These are phyloP conservation scores for Hesperophylax magnus DNA, from an alignment of 1,140 invertebrate genomes.

Conservation along the genomic window DNA sequence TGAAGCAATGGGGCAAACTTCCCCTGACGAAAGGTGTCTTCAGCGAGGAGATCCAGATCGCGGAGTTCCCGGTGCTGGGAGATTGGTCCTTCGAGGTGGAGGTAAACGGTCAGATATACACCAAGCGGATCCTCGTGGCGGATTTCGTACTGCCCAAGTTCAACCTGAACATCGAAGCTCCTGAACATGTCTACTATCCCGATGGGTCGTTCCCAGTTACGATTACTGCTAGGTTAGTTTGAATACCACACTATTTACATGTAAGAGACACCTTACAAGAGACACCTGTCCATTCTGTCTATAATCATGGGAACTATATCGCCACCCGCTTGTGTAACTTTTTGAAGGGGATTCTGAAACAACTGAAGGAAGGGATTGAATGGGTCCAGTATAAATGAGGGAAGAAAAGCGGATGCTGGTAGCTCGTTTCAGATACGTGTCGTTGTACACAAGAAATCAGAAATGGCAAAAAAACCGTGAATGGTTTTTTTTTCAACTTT, in stretches of 20 bases:
- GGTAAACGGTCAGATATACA: slow-evolving; percentile 75
- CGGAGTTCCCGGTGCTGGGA: slow-evolving; percentile 90
- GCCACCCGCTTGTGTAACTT: too few species aligned
- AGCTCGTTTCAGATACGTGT: too few species aligned
- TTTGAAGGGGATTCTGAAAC: too few species aligned
- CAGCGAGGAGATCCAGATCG: slow-evolving; percentile 83
- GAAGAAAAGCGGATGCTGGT: too few species aligned
- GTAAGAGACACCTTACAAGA: not conserved
- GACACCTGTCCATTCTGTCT: too few species aligned
- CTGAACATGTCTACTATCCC: slow-evolving; percentile 85
- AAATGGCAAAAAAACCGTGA: too few species aligned
- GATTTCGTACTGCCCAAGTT: slow-evolving; percentile 96
- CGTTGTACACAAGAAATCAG: too few species aligned
- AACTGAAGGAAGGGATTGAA: too few species aligned
- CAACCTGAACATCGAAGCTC: slow-evolving; percentile 85
- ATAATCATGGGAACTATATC: too few species aligned
- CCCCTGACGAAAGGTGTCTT: slow-evolving; percentile 83
- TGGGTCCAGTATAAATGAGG: too few species aligned
- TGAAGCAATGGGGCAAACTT: slow-evolving; percentile 84
- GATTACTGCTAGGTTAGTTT: slow-evolving; percentile 85
- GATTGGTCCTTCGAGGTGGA: slow-evolving; percentile 81
- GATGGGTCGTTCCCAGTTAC: slow-evolving; percentile 83
- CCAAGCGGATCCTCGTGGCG: slow-evolving; percentile 84
- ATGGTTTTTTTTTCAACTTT: too few species aligned
- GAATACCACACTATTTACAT: not conserved